These are phyloP conservation scores for Oreohelix idahoensis DNA, from an alignment of 1,140 invertebrate species.

Conservation along the genomic window DNA sequence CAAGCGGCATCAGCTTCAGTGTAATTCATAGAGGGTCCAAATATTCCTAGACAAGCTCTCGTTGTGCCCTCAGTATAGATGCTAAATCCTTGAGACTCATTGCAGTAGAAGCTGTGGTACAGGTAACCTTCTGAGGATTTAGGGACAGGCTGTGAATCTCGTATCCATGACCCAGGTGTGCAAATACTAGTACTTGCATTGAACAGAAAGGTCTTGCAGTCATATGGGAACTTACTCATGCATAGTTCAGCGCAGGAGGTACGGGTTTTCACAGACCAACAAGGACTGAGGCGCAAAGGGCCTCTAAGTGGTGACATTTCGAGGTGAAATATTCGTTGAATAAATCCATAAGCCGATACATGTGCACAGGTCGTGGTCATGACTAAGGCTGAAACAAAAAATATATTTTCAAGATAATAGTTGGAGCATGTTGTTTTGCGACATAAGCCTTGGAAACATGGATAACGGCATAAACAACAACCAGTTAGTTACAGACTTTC, in stretches of 20 bases:
- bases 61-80: too few relatives aligned
- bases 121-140: background rate
- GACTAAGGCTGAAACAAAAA: too few relatives aligned
- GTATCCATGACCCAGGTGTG: background rate
- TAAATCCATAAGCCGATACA: too few relatives aligned
- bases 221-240: background rate
- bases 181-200: background rate
- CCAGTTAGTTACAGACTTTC: too few relatives aligned
- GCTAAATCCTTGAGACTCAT: background rate
- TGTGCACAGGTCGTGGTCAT: too few relatives aligned
- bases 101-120: background rate
- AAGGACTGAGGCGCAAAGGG: background rate
- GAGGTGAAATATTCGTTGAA: background rate
- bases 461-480: too few relatives aligned
- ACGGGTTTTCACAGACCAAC: background rate
- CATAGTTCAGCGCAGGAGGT: background rate
- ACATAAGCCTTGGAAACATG: too few relatives aligned
- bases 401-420: too few relatives aligned
- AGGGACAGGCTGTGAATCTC: background rate
- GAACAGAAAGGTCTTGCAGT: background rate
- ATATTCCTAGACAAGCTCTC: background rate
- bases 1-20: background rate
- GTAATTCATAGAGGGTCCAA: background rate
- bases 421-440: too few relatives aligned
- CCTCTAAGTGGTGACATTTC: background rate